Evolutionary conservation across 2,888 invertebrate species (phyloP).

Genomic region (Sesia bembeciformis): DNA sequence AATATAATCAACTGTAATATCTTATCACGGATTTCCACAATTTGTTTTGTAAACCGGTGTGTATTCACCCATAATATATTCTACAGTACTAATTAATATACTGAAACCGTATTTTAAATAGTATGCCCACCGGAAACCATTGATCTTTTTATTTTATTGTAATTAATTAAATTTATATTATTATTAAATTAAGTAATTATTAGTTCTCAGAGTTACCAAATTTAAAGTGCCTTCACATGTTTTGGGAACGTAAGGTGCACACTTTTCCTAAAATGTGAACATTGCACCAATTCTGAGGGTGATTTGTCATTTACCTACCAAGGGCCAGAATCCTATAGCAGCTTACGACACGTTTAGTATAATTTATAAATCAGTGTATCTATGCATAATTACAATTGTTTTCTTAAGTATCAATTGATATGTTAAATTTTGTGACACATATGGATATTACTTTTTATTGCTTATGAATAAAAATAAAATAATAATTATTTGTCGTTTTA

Average conservation of each 20-base stretch:
- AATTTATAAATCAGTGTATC: conserved; percentile 24
- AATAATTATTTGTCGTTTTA: conserved; percentile 22
- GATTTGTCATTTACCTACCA: conserved; percentile 27
- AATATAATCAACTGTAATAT: too few species aligned
- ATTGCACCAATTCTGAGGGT: conserved; percentile 13
- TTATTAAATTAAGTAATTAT: background rate
- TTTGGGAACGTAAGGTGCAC: conserved; percentile 34
- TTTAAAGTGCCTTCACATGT: conserved; percentile 58
- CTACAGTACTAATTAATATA: background rate
- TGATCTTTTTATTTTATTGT: background rate
- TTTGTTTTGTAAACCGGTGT: background rate
- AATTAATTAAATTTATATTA: background rate
- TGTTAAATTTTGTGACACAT: conserved; percentile 59
- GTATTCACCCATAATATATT: background rate
- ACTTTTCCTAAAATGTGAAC: conserved; percentile 10
- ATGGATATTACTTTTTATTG: conserved; percentile 68
- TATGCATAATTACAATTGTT: conserved; percentile 30
- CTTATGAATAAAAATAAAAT: conserved; percentile 70
- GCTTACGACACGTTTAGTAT: conserved; percentile 41
- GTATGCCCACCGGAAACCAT: too few species aligned
- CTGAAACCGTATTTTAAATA: background rate
- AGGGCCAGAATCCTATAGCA: conserved; percentile 34
- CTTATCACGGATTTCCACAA: too few species aligned
- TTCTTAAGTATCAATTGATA: conserved; percentile 35
- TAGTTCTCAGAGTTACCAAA: background rate